Percentiles rank a stretch among this genome's conserved stretches.
phyloP scores from a whole-genome alignment of 2,113 vertebrate species.

The Pseudolaguvia tuberculata region DNA sequence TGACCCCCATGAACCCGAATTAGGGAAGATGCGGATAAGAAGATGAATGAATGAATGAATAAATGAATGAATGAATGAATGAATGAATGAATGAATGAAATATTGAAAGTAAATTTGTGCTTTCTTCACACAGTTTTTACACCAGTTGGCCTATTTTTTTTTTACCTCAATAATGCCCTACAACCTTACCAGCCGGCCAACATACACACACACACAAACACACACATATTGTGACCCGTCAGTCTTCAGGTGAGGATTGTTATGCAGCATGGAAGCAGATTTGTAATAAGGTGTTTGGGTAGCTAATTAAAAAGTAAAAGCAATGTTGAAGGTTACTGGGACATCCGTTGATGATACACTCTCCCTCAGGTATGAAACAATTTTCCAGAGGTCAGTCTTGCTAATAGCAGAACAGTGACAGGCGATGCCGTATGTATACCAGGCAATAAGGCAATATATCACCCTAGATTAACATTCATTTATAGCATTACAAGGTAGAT shows the following conservation, averaged over 20 bases:
- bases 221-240: not conserved
- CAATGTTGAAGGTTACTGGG: conserved; percentile 52
- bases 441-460: not conserved
- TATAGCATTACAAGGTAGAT: conserved; percentile 3
- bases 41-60: too few species aligned
- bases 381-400: conserved; percentile 57
- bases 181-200: too few species aligned
- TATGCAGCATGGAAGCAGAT: conserved; percentile 16
- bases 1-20: too few species aligned
- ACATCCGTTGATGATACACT: conserved; percentile 30
- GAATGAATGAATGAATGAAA: too few species aligned
- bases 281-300: not conserved
- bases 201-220: too few species aligned
- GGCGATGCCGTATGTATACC: conserved; percentile 18
- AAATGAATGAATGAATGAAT: too few species aligned
- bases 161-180: too few species aligned
- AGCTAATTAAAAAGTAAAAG: conserved; percentile 48
- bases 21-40: too few species aligned
- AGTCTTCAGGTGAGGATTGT: conserved; percentile 12
- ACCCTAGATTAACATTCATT: not conserved
- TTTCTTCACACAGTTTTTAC: too few species aligned
- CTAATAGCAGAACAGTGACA: conserved; percentile 23
- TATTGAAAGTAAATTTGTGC: too few species aligned
- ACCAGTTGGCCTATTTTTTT: too few species aligned
- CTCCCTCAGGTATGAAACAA: conserved; percentile 36